Percentiles rank a stretch among this genome's conserved stretches.
Evolutionary conservation across 2,888 invertebrate species (phyloP).

Genomic region (Pseudococcus longispinus): DNA sequence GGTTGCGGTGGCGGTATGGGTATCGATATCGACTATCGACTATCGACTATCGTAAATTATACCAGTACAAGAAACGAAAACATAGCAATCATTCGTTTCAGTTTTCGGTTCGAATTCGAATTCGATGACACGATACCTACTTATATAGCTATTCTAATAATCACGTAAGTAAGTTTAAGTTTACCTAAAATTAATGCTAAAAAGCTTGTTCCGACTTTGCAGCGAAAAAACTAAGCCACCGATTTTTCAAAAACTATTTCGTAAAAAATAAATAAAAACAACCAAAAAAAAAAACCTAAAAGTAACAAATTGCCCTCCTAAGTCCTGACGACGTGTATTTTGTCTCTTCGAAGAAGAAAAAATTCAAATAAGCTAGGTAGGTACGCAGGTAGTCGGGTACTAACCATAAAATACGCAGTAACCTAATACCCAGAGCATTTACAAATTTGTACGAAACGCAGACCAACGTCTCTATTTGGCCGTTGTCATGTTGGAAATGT

Average conservation of each 20-base stretch:
- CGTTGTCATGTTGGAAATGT: no score
- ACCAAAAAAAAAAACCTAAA: background rate
- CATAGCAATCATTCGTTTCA: background rate
- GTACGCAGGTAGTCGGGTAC: no score
- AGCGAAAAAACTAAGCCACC: background rate
- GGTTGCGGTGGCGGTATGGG: no score
- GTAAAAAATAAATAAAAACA: background rate
- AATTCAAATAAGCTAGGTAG: no score
- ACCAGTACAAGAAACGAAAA: slow-evolving; percentile 10
- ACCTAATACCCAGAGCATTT: no score
- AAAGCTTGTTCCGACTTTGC: background rate
- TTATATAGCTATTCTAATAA: background rate
- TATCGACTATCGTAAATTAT: no score
- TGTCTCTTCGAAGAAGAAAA: no score
- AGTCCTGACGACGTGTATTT: no score
- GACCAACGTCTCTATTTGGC: no score
- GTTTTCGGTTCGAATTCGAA: background rate
- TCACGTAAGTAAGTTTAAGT: background rate
- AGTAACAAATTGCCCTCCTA: no score
- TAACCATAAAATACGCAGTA: no score
- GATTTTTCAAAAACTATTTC: background rate
- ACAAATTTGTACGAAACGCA: no score
- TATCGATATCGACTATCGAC: background rate
- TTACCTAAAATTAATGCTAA: background rate
- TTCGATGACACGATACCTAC: background rate